These are phyloP conservation scores for Cheilosia soror DNA, from an alignment of 2,888 invertebrate species.

Conservation along the genomic window DNA sequence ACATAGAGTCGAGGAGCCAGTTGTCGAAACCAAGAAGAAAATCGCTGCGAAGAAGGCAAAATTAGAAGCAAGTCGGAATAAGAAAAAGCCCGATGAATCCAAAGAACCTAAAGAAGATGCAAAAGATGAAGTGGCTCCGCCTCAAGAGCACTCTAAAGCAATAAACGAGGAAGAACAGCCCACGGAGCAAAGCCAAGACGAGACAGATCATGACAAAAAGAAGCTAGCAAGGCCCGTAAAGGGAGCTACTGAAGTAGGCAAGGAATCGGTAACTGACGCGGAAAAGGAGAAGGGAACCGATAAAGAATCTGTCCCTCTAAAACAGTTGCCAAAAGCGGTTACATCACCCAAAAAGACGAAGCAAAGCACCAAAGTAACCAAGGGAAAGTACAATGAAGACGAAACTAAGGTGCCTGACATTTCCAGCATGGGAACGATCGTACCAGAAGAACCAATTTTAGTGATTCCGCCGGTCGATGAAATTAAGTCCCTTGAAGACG, in stretches of 20 bases:
- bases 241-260: not conserved
- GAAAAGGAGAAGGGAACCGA: not conserved
- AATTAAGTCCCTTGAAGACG: not conserved
- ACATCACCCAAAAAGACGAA: slow-evolving; percentile 54
- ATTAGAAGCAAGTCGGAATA: slow-evolving; percentile 73
- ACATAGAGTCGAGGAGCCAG: slow-evolving; percentile 41
- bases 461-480: not conserved
- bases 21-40: slow-evolving; percentile 73
- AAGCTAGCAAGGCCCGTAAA: slow-evolving; percentile 31
- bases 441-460: not conserved
- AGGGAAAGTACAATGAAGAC: slow-evolving; percentile 65
- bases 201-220: slow-evolving; percentile 45
- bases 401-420: not conserved
- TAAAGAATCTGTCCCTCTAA: slow-evolving; percentile 3
- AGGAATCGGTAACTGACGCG: not conserved
- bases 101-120: slow-evolving; percentile 74
- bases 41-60: slow-evolving; percentile 75
- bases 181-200: slow-evolving; percentile 2
- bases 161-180: not conserved
- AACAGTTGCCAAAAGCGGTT: slow-evolving; percentile 49
- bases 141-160: not conserved
- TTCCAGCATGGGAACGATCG: slow-evolving; percentile 1
- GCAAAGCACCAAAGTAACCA: slow-evolving; percentile 38
- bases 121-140: slow-evolving; percentile 5
- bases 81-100: slow-evolving; percentile 75